Base-by-base conservation (phyloP, 2,113 vertebrate genomes). In the Clarias gariepinus region DNA sequence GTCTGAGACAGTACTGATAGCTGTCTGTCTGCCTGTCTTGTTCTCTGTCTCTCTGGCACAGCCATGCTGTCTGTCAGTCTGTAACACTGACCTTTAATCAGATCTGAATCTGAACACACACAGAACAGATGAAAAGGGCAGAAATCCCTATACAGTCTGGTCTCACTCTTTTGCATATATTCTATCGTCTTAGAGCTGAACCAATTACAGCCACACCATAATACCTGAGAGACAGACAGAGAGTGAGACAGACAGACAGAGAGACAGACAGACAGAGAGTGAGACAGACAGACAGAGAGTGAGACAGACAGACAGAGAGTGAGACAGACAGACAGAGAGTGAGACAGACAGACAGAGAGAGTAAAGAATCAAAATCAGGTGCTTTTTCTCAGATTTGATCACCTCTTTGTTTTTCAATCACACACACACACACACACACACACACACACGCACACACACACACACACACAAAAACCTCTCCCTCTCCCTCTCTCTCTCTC, bases 181-280 rank as follows among this genome's bases (percentile, higher is more conserved):
- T 85, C 89, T 82, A 89, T 91, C 86, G 87, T 89, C 87, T 87
- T 64, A 78, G 79, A 87, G 53, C 88, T 83, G 88, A 89, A 89
- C 85, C 83, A 64, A 82, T 89, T 85, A 89, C 61, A 85, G 88
- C 79, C 83, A 83, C 71, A 85, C 83, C 79, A 81, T 74, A 79
- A 68, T 36, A 53, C 25, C 36, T 66, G 68, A 55, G 66, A 84
- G 28, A 63, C 69, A 86, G 52, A 79, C 0, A 53, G 73, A 47
- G 68, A 84, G 52, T 60, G 84, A 85, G 63, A 82, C 58, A 61
- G 73, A 74, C 0, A 68, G 86, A 66, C 28, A 61, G 21, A 58
- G n/a, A 77, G 33, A 78, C 58, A 23, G 41, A 79, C 16, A 13
- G 18, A 74, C 13, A 74, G 68, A 55, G 58, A 81, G 28, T 57